Evolutionary conservation across 2,797 vertebrate genomes (phyloP).

Genomic region (Champsocephalus esox): DNA sequence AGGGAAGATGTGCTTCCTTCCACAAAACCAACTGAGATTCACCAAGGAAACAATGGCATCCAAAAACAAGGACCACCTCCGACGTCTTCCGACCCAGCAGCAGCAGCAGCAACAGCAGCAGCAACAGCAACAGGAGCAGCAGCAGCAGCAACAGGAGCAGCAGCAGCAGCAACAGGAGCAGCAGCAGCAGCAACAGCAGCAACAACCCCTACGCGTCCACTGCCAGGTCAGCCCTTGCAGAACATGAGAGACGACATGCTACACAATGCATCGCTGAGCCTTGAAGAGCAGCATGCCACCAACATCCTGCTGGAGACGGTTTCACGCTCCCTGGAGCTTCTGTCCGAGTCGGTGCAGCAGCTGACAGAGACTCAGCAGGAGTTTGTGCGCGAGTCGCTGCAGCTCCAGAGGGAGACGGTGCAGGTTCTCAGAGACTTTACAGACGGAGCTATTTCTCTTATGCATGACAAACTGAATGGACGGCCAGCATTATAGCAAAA

Average conservation of each 20-base stretch:
- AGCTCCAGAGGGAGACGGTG: conserved; percentile 86
- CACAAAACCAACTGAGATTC: conserved; percentile 59
- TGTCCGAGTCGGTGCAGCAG: conserved; percentile 88
- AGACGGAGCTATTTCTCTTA: conserved; percentile 82
- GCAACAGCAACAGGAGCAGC: conserved; percentile 16
- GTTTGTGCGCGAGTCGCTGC: conserved; percentile 85
- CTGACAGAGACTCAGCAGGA: conserved; percentile 88
- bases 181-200: conserved; percentile 13
- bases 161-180: conserved; percentile 5
- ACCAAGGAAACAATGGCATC: conserved; percentile 69
- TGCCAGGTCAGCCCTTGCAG: conserved; percentile 21
- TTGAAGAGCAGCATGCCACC: conserved; percentile 87
- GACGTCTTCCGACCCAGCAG: conserved; percentile 17
- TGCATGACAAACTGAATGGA: conserved; percentile 88
- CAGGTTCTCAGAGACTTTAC: conserved; percentile 87
- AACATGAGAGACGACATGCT: conserved; percentile 73
- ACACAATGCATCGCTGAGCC: conserved; percentile 79
- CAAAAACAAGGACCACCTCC: conserved; percentile 51
- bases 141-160: conserved; percentile 4
- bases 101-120: conserved; percentile 10
- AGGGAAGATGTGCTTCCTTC: conserved; percentile 63
- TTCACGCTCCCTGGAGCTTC: conserved; percentile 86
- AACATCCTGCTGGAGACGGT: conserved; percentile 85
- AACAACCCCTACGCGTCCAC: not conserved
- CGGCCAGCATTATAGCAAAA: conserved; percentile 78